Percentiles rank a stretch among this genome's conserved stretches.
Conservation (phyloP, 1,140 invertebrate species). For the Eciton burchellii region DNA sequence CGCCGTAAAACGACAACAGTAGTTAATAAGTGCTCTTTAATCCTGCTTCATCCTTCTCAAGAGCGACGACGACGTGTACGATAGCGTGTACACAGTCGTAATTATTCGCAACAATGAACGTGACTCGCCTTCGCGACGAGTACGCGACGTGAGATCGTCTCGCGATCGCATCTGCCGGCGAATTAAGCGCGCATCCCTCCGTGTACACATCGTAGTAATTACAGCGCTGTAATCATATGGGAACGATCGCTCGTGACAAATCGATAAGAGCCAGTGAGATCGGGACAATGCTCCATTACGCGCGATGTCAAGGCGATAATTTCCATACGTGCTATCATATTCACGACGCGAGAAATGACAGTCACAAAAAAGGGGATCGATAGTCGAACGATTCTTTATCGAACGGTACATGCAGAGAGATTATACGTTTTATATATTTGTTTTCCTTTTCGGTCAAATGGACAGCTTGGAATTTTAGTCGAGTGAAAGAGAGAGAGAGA, state of each 20-base stretch:
- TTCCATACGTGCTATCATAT: background rate
- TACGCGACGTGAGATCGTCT: background rate
- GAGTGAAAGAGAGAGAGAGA: too few species aligned
- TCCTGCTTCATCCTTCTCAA: background rate
- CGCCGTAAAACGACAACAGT: too few species aligned
- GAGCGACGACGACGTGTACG: background rate
- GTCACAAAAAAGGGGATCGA: too few species aligned
- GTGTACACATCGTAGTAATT: conserved; percentile 2
- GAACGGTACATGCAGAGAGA: too few species aligned
- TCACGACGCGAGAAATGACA: too few species aligned
- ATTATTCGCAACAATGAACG: background rate
- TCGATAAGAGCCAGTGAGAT: background rate
- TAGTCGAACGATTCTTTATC: too few species aligned
- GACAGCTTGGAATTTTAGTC: too few species aligned
- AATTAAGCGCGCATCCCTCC: background rate
- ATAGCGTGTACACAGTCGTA: background rate
- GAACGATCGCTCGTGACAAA: background rate
- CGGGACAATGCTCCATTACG: background rate
- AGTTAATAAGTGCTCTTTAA: too few species aligned
- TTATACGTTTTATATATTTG: too few species aligned
- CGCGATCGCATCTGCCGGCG: background rate
- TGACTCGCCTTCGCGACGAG: background rate
- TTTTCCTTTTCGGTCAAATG: too few species aligned
- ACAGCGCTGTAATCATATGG: background rate
- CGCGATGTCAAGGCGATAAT: conserved; percentile 4